Evolutionary conservation across 2,797 vertebrate species (phyloP).

Genomic region (Thamnophis elegans): DNA sequence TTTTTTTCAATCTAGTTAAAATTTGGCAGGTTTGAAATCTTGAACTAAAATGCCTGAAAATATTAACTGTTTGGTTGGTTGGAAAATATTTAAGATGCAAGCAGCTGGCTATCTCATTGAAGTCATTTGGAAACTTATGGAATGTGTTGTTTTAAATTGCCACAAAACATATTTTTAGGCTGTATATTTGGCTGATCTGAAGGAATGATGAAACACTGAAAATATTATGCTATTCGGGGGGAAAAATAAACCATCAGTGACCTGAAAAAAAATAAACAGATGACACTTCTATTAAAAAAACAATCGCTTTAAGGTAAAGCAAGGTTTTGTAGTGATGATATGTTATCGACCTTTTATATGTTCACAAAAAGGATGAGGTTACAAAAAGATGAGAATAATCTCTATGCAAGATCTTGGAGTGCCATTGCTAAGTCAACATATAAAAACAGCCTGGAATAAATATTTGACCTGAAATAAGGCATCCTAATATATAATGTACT

Average conservation of each 20-base stretch:
- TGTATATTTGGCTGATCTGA: not conserved
- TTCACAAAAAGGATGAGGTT: not conserved
- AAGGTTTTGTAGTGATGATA: not conserved
- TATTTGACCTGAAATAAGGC: not conserved
- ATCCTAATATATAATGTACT: not conserved
- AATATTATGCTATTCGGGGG: not conserved
- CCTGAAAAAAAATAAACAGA: not conserved
- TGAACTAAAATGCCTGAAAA: not conserved
- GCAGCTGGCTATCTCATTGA: not conserved
- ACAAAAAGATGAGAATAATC: not conserved
- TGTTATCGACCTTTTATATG: not conserved
- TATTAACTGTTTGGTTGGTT: not conserved
- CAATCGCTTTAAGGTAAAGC: not conserved
- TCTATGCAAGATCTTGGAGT: not conserved
- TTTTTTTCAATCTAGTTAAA: not conserved
- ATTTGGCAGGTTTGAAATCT: not conserved
- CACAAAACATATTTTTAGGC: not conserved
- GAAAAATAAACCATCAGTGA: not conserved
- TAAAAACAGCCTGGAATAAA: not conserved
- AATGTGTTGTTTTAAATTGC: not conserved
- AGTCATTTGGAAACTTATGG: not conserved
- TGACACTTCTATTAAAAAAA: not conserved
- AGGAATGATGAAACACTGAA: not conserved
- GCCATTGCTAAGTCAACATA: not conserved
- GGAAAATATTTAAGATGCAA: not conserved